These are phyloP conservation scores for Tragelaphus oryx DNA, from an alignment of 2,797 vertebrate species.

Conservation along the genomic window DNA sequence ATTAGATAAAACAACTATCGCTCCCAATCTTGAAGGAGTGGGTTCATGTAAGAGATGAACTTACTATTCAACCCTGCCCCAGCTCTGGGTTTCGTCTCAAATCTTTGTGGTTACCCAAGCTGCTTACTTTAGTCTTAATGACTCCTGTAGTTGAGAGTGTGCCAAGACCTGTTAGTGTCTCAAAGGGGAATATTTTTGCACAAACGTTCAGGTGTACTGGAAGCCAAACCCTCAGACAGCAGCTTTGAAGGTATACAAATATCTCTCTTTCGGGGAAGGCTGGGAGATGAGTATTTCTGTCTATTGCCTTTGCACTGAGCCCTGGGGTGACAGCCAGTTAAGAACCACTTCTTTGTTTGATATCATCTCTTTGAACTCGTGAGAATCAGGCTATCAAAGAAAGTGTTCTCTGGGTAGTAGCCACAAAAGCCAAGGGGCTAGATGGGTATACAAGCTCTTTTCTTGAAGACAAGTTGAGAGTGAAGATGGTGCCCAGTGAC, in stretches of 20 bases:
- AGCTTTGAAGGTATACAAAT: neutral
- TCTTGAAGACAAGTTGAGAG: neutral
- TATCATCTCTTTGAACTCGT: neutral
- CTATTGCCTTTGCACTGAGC: neutral
- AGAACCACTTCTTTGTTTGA: neutral
- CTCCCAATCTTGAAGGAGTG: neutral
- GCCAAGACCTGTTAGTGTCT: neutral
- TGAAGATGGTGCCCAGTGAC: neutral
- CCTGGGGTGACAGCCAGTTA: neutral
- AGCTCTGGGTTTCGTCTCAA: neutral
- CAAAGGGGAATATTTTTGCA: neutral
- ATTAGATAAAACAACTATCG: neutral
- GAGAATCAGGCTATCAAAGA: neutral
- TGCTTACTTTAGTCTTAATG: neutral
- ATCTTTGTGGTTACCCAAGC: neutral
- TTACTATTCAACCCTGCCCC: neutral
- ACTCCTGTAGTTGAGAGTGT: neutral
- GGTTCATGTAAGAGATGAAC: neutral
- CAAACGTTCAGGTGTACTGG: neutral
- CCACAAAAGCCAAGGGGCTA: neutral
- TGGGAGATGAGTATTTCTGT: neutral
- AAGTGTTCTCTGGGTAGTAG: neutral
- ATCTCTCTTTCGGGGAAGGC: neutral
- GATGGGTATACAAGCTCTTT: neutral
- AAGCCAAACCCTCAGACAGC: neutral